Percentiles rank a stretch among this genome's conserved stretches.
These are phyloP conservation scores for Istiophorus platypterus DNA, from an alignment of 2,113 vertebrate genomes.

Conservation along the genomic window DNA sequence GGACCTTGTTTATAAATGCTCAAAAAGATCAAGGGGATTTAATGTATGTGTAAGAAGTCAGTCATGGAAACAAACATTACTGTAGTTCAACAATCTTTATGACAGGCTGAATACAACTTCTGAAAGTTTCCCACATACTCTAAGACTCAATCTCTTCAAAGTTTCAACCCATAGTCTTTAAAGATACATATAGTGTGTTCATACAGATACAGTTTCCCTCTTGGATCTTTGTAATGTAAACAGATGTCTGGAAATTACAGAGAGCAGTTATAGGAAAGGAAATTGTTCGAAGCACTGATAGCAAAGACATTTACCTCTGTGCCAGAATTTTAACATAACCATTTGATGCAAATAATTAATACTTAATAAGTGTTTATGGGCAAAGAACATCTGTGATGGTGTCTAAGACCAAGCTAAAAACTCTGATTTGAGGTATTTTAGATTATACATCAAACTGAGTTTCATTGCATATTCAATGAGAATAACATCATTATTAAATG, in stretches of 20 bases:
- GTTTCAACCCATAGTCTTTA: background rate
- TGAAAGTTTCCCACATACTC: background rate
- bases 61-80: constrained; percentile 1
- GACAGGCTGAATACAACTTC: background rate
- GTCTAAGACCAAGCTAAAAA: background rate
- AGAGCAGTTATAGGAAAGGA: background rate
- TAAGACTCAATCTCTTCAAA: background rate
- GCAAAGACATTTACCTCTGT: background rate
- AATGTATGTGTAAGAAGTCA: background rate
- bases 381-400: background rate
- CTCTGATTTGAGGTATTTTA: background rate
- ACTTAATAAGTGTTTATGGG: constrained; percentile 15
- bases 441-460: background rate
- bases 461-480: background rate
- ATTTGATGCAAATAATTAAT: constrained; percentile 6
- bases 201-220: constrained; percentile 5
- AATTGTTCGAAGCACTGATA: background rate
- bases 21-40: background rate
- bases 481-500: background rate
- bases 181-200: no score
- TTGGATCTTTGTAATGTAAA: constrained; percentile 23
- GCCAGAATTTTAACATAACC: background rate
- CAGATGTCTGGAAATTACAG: background rate
- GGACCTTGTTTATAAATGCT: constrained; percentile 1
- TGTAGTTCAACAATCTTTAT: background rate